phyloP scores from a whole-genome alignment of 2,888 invertebrate genomes.

The Zaprionus bogoriensis region DNA sequence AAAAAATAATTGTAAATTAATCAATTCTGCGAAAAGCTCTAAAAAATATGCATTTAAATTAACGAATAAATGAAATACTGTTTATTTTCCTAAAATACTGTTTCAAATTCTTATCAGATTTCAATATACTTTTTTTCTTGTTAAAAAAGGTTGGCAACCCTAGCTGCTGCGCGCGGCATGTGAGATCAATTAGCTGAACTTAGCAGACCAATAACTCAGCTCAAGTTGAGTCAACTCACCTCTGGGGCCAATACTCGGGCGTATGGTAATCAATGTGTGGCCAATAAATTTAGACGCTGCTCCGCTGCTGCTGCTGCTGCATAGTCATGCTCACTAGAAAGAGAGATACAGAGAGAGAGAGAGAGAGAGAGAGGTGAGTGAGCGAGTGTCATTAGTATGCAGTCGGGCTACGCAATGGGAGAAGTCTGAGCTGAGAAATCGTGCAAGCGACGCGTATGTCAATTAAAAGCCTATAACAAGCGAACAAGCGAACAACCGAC shows the following conservation, averaged over 20 bases:
- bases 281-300: constrained; percentile 60
- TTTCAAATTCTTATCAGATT: no score
- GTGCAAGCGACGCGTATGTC: constrained; percentile 72
- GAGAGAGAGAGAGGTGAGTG: constrained; percentile 15
- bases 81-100: no score
- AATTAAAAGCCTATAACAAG: constrained; percentile 72
- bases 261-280: constrained; percentile 39
- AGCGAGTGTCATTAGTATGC: constrained; percentile 62
- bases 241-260: constrained; percentile 36
- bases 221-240: constrained; percentile 50
- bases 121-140: no score
- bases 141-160: no score
- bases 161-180: constrained; percentile 50
- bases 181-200: constrained; percentile 62
- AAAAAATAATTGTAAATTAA: no score
- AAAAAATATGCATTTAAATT: no score
- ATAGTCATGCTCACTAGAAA: constrained; percentile 33
- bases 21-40: no score
- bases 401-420: constrained; percentile 28
- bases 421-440: constrained; percentile 63
- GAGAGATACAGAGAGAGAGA: constrained; percentile 1
- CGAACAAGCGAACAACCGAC: constrained; percentile 8
- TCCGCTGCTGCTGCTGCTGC: constrained; percentile 11
- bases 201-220: constrained; percentile 61
- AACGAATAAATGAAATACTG: no score